These are phyloP conservation scores for Alexandromys oeconomus DNA, from an alignment of 2,797 vertebrate genomes.

Conservation along the genomic window DNA sequence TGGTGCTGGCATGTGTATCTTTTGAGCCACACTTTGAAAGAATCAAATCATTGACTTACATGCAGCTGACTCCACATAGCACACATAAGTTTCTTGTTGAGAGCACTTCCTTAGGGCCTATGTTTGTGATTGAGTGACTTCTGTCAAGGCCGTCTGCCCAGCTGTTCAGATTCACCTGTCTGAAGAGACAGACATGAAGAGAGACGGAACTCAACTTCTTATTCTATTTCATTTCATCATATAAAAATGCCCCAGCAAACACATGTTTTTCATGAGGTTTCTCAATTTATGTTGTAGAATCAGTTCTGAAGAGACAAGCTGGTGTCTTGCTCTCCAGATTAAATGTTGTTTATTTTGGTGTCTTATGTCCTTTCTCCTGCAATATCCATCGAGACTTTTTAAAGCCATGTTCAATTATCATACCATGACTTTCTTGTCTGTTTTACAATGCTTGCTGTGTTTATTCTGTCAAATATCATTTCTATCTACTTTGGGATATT, in stretches of 20 bases:
- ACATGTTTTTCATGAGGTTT: conserved; percentile 81
- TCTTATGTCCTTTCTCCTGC: conserved; percentile 64
- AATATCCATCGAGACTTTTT: conserved; percentile 70
- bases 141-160: neutral
- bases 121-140: neutral
- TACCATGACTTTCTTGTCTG: conserved; percentile 72
- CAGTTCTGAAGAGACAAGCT: conserved; percentile 60
- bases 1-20: neutral
- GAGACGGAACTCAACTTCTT: conserved; percentile 84
- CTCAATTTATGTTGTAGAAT: conserved; percentile 83
- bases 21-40: neutral
- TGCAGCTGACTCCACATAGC: neutral
- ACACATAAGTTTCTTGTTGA: neutral
- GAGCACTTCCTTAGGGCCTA: neutral
- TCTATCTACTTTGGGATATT: conserved; percentile 62
- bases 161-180: neutral
- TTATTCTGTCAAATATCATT: conserved; percentile 74
- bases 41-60: neutral
- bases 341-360: conserved; percentile 74
- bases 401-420: conserved; percentile 77
- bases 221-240: conserved; percentile 85
- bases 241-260: conserved; percentile 82
- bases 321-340: conserved; percentile 71
- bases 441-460: conserved; percentile 61
- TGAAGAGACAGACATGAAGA: conserved; percentile 79